Evolutionary conservation across 1,140 invertebrate genomes (phyloP).

Genomic region (Lutraria rhynchaena): DNA sequence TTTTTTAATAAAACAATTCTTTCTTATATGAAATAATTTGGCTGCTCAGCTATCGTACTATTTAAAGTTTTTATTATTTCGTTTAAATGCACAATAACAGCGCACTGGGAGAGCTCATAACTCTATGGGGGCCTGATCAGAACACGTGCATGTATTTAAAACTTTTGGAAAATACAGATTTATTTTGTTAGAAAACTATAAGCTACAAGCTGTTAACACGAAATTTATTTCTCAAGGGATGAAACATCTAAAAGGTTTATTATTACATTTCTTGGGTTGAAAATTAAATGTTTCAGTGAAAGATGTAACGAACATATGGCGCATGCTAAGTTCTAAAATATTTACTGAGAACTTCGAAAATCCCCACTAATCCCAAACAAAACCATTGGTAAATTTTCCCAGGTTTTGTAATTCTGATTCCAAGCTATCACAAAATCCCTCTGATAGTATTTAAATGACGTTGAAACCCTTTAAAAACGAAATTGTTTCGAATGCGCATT

Average conservation of each 20-base stretch:
- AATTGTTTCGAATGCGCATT: neutral
- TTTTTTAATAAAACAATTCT: no score
- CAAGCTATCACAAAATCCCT: neutral
- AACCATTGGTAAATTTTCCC: neutral
- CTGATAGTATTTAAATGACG: slow-evolving; percentile 1
- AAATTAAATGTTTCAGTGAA: slow-evolving; percentile 8
- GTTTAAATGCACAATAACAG: no score
- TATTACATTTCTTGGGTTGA: slow-evolving; percentile 5
- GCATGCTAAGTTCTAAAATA: neutral
- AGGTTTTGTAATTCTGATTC: neutral
- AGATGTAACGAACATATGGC: neutral
- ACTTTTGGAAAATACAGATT: slow-evolving; percentile 21
- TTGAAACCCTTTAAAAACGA: neutral
- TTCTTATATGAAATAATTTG: no score
- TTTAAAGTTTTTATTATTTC: no score
- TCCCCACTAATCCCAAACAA: slow-evolving; percentile 30
- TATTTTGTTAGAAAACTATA: slow-evolving; percentile 25
- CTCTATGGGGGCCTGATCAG: neutral
- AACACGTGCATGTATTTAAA: slow-evolving; percentile 24
- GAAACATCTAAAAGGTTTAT: slow-evolving; percentile 37
- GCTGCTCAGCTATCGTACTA: no score
- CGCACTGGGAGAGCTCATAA: neutral
- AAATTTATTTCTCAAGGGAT: slow-evolving; percentile 7
- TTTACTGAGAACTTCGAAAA: slow-evolving; percentile 4
- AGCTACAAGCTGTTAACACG: slow-evolving; percentile 1